phyloP scores from a whole-genome alignment of 2,888 invertebrate genomes.

The Yponomeuta evonymella region DNA sequence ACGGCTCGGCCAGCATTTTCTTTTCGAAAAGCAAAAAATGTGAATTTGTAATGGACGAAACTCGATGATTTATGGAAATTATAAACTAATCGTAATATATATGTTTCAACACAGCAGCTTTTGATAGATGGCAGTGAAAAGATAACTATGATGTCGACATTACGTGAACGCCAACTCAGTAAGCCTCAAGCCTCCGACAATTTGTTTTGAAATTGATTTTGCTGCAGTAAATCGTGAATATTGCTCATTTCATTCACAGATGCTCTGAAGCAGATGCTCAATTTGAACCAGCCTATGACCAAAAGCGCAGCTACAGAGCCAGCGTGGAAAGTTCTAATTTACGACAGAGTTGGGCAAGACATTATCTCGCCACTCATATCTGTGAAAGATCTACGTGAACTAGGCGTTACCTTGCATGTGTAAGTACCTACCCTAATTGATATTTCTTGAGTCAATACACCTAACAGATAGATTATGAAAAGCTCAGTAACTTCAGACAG shows the following conservation, averaged over 20 bases:
- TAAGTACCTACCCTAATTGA: slow-evolving; percentile 69
- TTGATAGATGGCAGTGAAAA: slow-evolving; percentile 32
- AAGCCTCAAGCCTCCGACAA: slow-evolving; percentile 47
- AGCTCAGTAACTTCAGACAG: no score
- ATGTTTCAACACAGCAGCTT: slow-evolving; percentile 21
- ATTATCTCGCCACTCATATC: slow-evolving; percentile 98
- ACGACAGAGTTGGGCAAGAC: slow-evolving; percentile 97
- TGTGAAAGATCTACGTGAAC: slow-evolving; percentile 94
- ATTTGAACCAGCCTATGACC: slow-evolving; percentile 88
- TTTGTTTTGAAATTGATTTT: slow-evolving; percentile 9
- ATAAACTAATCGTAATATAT: not conserved
- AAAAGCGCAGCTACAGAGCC: slow-evolving; percentile 89
- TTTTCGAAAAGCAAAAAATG: not conserved
- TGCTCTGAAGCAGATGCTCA: slow-evolving; percentile 96
- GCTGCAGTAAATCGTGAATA: not conserved
- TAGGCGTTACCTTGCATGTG: slow-evolving; percentile 98
- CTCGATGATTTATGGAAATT: not conserved
- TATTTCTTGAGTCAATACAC: no score
- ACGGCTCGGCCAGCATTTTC: not conserved
- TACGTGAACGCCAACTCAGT: slow-evolving; percentile 85
- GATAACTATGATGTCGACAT: slow-evolving; percentile 74
- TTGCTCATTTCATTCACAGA: slow-evolving; percentile 67
- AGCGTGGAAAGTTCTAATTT: slow-evolving; percentile 96
- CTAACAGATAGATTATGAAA: no score
- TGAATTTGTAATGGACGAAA: not conserved